A percentile compares a stretch with the other conserved stretches of the same genome.
Conservation (phyloP, 1,140 invertebrate genomes). For the Zaprionus ornatus region DNA sequence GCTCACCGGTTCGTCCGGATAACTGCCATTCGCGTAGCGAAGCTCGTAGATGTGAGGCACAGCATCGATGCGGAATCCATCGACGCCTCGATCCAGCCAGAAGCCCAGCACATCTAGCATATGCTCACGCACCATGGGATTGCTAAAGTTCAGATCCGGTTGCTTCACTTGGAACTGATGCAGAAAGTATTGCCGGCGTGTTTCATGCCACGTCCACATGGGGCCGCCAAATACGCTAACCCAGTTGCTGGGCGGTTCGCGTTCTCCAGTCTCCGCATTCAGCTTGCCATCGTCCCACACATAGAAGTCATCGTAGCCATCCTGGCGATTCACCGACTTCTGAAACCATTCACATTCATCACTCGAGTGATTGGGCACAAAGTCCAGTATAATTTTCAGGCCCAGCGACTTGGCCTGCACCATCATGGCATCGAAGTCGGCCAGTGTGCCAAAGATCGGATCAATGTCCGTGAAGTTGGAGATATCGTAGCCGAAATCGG, state of each 20-base stretch:
- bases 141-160: constrained; percentile 89
- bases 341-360: constrained; percentile 89
- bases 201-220: constrained; percentile 87
- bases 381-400: constrained; percentile 78
- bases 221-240: constrained; percentile 86
- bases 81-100: constrained; percentile 90
- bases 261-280: constrained; percentile 59
- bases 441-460: constrained; percentile 88
- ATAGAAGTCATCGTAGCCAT: constrained; percentile 88
- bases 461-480: constrained; percentile 89
- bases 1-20: constrained; percentile 84
- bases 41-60: constrained; percentile 87
- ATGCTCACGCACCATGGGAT: constrained; percentile 86
- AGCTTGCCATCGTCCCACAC: constrained; percentile 87
- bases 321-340: constrained; percentile 85
- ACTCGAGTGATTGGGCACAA: constrained; percentile 90
- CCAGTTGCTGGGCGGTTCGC: constrained; percentile 88
- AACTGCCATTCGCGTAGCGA: constrained; percentile 84
- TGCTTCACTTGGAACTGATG: constrained; percentile 87
- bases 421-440: constrained; percentile 89
- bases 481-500: constrained; percentile 89
- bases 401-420: constrained; percentile 85
- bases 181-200: constrained; percentile 87
- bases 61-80: constrained; percentile 90
- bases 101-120: constrained; percentile 88